Conservation (phyloP, 2,797 vertebrate species). For the Enteromius treurensis region DNA sequence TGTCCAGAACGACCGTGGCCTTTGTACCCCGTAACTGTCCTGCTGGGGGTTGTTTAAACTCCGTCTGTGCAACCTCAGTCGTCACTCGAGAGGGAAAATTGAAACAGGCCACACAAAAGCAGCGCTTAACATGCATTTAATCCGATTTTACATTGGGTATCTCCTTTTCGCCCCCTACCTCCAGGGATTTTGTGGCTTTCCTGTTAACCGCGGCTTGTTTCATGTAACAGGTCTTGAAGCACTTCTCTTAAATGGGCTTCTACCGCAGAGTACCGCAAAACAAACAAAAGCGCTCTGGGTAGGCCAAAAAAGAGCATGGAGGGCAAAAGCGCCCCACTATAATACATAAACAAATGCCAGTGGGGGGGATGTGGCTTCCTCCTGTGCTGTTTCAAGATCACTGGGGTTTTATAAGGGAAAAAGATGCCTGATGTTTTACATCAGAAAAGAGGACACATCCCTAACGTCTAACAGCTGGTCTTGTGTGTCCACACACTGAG, state of each 20-base stretch:
- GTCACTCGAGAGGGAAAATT: conserved; percentile 11
- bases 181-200: conserved; percentile 34
- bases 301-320: conserved; percentile 3
- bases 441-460: conserved; percentile 73
- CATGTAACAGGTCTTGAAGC: conserved; percentile 32
- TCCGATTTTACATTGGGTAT: conserved; percentile 39
- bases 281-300: conserved; percentile 30
- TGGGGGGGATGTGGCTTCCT: conserved; percentile 68
- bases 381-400: conserved; percentile 67
- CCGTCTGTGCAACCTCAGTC: conserved; percentile 23
- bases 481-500: conserved; percentile 57
- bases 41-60: conserved; percentile 43
- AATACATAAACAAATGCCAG: conserved; percentile 62
- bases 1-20: conserved; percentile 14
- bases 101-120: conserved; percentile 32
- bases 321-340: conserved; percentile 52
- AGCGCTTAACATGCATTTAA: conserved; percentile 24
- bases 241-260: conserved; percentile 34
- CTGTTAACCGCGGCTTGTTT: conserved; percentile 29
- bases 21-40: conserved; percentile 41
- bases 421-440: conserved; percentile 76
- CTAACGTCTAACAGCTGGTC: conserved; percentile 82
- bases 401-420: conserved; percentile 76
- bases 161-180: conserved; percentile 19
- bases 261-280: conserved; percentile 33